Percentiles rank a stretch among this genome's conserved stretches.
Evolutionary conservation across 2,888 invertebrate species (phyloP).

Genomic region (Tetragonula carbonaria): DNA sequence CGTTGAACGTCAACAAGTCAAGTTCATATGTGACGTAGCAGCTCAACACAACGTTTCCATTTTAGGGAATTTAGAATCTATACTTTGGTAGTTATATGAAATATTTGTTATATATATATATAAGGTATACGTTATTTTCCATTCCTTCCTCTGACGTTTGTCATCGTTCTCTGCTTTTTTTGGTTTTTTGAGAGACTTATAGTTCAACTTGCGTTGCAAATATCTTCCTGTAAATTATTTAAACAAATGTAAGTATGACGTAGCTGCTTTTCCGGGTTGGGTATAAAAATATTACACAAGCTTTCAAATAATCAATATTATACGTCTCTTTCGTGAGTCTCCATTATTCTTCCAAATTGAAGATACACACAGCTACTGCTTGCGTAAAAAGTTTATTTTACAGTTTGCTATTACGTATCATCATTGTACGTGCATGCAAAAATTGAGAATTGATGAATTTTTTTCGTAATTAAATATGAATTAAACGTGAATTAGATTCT

Average conservation of each 20-base stretch:
- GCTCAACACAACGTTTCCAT: background rate
- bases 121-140: background rate
- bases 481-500: too few relatives aligned
- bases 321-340: background rate
- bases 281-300: background rate
- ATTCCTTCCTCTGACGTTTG: background rate
- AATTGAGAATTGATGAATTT: too few relatives aligned
- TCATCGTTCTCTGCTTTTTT: conserved; percentile 5
- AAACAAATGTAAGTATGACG: conserved; percentile 27
- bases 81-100: background rate
- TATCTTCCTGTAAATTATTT: conserved; percentile 46
- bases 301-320: background rate
- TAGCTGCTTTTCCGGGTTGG: background rate
- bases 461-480: too few relatives aligned
- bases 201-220: conserved; percentile 23
- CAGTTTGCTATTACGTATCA: too few relatives aligned
- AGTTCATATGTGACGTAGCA: background rate
- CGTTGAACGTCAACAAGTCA: background rate
- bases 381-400: too few relatives aligned
- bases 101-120: background rate
- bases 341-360: conserved; percentile 12
- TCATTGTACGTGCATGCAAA: too few relatives aligned
- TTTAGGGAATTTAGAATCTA: conserved; percentile 14
- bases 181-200: conserved; percentile 9
- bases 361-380: too few relatives aligned